Conservation (phyloP, 1,140 invertebrate species). For the Ceratoteleas bidentatus region DNA sequence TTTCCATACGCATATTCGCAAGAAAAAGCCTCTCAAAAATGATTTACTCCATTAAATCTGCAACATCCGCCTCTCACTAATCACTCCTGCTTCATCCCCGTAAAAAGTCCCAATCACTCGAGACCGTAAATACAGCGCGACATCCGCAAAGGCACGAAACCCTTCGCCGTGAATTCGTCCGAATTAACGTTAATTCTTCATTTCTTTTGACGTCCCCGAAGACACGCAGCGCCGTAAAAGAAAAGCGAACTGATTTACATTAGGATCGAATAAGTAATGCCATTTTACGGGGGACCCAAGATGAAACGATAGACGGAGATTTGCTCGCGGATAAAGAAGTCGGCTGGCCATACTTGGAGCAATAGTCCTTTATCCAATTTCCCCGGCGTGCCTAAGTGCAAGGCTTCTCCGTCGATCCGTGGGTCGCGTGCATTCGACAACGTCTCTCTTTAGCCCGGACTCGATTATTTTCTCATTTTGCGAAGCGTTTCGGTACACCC, state of each 20-base stretch:
- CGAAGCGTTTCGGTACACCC: slow-evolving; percentile 64
- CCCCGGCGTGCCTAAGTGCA: slow-evolving; percentile 45
- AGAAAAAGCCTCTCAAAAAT: too few relatives aligned
- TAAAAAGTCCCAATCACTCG: slow-evolving; percentile 3
- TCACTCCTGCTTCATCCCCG: neutral
- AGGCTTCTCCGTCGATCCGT: slow-evolving; percentile 50
- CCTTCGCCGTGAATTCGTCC: slow-evolving; percentile 21
- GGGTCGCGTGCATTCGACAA: slow-evolving; percentile 61
- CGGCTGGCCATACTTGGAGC: slow-evolving; percentile 47
- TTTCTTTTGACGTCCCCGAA: slow-evolving; percentile 44
- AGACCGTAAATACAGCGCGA: neutral
- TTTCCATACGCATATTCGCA: too few relatives aligned
- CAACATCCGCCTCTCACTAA: neutral
- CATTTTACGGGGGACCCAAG: slow-evolving; percentile 41
- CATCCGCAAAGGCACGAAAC: neutral
- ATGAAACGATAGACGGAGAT: slow-evolving; percentile 57
- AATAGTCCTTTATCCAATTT: slow-evolving; percentile 65
- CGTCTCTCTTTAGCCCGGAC: slow-evolving; percentile 61
- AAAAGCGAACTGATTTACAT: slow-evolving; percentile 59
- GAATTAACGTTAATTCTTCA: slow-evolving; percentile 53
- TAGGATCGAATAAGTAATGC: slow-evolving; percentile 62
- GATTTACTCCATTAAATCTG: too few relatives aligned
- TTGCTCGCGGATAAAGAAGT: slow-evolving; percentile 41
- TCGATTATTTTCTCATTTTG: slow-evolving; percentile 70
- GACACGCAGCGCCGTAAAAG: slow-evolving; percentile 36